Evolutionary conservation across 2,113 vertebrate species (phyloP).

Genomic region (Platysternon megacephalum): DNA sequence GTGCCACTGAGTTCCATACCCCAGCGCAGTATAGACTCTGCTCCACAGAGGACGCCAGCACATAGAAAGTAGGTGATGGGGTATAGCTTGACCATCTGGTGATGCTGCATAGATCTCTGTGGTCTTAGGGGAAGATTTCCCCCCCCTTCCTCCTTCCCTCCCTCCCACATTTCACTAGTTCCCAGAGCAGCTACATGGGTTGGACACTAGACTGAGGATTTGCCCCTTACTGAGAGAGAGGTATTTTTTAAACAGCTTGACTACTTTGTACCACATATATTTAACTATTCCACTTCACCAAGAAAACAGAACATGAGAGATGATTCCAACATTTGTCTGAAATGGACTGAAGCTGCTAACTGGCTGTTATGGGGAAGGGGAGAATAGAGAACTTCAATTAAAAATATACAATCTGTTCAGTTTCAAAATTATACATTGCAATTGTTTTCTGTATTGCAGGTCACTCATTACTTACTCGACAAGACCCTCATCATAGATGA

Average conservation of each 20-base stretch:
- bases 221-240: neutral
- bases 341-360: neutral
- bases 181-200: fast-evolving
- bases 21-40: neutral
- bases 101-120: neutral
- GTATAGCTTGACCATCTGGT: neutral
- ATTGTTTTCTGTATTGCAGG: conserved; percentile 77
- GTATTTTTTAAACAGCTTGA: neutral
- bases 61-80: neutral
- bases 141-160: neutral
- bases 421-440: neutral
- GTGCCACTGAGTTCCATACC: neutral
- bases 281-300: neutral
- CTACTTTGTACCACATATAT: neutral
- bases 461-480: conserved; percentile 96
- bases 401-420: neutral
- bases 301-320: fast-evolving
- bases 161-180: neutral
- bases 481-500: conserved; percentile 96
- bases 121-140: neutral
- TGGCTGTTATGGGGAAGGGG: neutral
- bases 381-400: neutral
- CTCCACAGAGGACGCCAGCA: neutral
- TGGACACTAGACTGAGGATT: neutral
- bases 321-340: neutral